phyloP scores from a whole-genome alignment of 2,797 vertebrate species.

The Sibirionetta formosa region DNA sequence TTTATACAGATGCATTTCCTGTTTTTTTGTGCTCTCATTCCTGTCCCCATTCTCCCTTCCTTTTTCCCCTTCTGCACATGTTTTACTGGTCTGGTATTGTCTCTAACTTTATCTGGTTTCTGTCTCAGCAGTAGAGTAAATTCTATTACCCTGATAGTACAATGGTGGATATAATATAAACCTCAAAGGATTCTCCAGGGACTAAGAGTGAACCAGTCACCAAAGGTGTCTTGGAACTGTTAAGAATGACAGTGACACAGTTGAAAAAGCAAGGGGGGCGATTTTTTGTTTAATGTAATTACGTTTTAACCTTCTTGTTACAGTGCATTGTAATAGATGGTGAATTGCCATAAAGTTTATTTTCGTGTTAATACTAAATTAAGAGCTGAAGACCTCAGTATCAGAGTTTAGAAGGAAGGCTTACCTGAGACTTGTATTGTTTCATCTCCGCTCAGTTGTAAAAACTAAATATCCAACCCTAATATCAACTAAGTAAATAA shows the following conservation, averaged over 20 bases:
- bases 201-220: slow-evolving; percentile 69
- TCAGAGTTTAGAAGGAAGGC: slow-evolving; percentile 62
- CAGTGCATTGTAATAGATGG: slow-evolving; percentile 58
- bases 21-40: slow-evolving; percentile 50
- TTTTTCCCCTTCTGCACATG: slow-evolving; percentile 52
- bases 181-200: slow-evolving; percentile 73
- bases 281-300: slow-evolving; percentile 47
- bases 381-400: slow-evolving; percentile 52
- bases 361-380: slow-evolving; percentile 45
- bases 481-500: slow-evolving; percentile 67
- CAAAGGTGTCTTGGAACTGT: slow-evolving; percentile 67
- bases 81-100: slow-evolving; percentile 70
- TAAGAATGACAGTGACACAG: slow-evolving; percentile 52
- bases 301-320: slow-evolving; percentile 50
- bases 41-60: slow-evolving; percentile 60
- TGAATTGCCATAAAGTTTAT: slow-evolving; percentile 60
- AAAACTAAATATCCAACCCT: slow-evolving; percentile 67
- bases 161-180: slow-evolving; percentile 70
- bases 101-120: slow-evolving; percentile 75
- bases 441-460: slow-evolving; percentile 60
- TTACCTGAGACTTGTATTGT: slow-evolving; percentile 43
- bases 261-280: slow-evolving; percentile 53
- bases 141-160: slow-evolving; percentile 70
- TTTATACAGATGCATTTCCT: slow-evolving; percentile 61
- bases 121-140: slow-evolving; percentile 77